Conservation (phyloP, 2,113 vertebrate species). For the Oncorhynchus gorbuscha region DNA sequence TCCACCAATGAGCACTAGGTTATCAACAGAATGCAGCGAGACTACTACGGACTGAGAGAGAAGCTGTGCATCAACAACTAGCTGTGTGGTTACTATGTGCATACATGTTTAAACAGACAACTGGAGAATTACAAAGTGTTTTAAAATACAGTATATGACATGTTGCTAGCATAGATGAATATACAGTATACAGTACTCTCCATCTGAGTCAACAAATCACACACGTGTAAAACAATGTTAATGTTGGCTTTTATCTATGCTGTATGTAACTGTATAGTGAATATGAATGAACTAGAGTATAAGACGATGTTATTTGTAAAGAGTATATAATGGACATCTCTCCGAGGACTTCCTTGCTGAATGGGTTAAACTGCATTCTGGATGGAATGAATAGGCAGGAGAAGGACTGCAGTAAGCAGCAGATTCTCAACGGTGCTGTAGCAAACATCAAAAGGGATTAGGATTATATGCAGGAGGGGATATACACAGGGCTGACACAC, state of each 20-base stretch:
- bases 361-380: neutral
- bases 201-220: no score
- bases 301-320: neutral
- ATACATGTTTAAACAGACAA: no score
- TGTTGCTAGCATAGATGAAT: no score
- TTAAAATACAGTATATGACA: no score
- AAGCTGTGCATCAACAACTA: neutral
- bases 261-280: neutral
- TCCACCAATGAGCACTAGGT: neutral
- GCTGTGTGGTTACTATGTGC: no score
- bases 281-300: neutral
- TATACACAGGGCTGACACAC: neutral
- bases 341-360: neutral
- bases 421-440: conserved; percentile 28
- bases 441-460: conserved; percentile 57
- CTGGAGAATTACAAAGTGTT: no score
- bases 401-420: neutral
- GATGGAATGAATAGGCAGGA: conserved; percentile 25
- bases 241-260: no score
- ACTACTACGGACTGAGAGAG: neutral
- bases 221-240: no score
- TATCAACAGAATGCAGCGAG: neutral
- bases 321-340: neutral
- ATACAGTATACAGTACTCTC: no score
- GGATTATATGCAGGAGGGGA: conserved; percentile 34